These are phyloP conservation scores for Acanthopagrus latus DNA, from an alignment of 2,797 vertebrate species.

Conservation along the genomic window DNA sequence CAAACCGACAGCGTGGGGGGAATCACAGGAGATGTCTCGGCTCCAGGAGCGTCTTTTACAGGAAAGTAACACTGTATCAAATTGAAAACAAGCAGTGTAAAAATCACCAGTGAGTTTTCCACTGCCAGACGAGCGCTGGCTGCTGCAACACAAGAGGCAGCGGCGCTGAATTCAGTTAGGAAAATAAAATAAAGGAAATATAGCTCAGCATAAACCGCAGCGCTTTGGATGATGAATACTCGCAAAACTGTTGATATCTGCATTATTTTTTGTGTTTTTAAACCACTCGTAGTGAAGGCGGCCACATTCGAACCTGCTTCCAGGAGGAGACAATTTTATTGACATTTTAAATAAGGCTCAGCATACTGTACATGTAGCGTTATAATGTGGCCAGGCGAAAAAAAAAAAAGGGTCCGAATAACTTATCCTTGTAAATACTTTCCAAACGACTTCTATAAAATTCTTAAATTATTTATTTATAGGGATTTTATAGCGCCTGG, in stretches of 20 bases:
- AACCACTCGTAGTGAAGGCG: conserved; percentile 56
- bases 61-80: conserved; percentile 71
- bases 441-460: conserved; percentile 77
- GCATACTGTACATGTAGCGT: conserved; percentile 28
- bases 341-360: conserved; percentile 68
- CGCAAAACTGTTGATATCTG: conserved; percentile 74
- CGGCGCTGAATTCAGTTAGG: conserved; percentile 64
- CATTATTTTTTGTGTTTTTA: conserved; percentile 70
- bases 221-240: conserved; percentile 55
- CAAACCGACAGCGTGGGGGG: conserved; percentile 63
- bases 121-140: conserved; percentile 61
- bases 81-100: conserved; percentile 75
- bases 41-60: conserved; percentile 51
- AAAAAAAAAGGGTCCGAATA: conserved; percentile 50
- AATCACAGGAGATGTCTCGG: conserved; percentile 51
- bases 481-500: conserved; percentile 72
- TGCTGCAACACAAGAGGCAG: conserved; percentile 46
- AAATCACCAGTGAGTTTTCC: conserved; percentile 69
- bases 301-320: conserved; percentile 50
- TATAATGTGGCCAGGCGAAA: conserved; percentile 43
- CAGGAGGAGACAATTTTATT: conserved; percentile 70
- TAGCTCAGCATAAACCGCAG: conserved; percentile 69
- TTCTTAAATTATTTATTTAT: conserved; percentile 80
- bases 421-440: conserved; percentile 78
- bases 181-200: conserved; percentile 81